phyloP scores from a whole-genome alignment of 2,797 vertebrate species.

The Tympanoctomys barrerae region DNA sequence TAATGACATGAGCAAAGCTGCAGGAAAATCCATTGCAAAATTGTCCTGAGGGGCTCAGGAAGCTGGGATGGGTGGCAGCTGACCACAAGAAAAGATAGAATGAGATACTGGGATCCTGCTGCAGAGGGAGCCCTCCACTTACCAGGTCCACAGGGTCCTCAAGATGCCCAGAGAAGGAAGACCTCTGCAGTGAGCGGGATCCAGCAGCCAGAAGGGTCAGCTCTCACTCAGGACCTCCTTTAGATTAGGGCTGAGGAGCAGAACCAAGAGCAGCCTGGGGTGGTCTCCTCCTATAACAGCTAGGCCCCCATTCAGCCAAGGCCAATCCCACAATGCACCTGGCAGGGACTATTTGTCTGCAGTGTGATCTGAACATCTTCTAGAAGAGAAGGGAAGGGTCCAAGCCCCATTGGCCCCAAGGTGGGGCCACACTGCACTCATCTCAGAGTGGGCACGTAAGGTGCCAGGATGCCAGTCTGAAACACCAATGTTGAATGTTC shows the following conservation, averaged over 20 bases:
- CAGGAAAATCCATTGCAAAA: neutral
- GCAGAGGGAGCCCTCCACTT: neutral
- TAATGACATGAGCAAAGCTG: neutral
- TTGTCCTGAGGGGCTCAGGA: neutral
- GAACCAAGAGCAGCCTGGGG: neutral
- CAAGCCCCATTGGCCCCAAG: neutral
- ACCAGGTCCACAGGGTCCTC: neutral
- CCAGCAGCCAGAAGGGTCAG: neutral
- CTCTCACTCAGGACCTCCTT: neutral
- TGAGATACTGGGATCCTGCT: neutral
- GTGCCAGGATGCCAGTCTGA: neutral
- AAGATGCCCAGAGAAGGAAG: neutral
- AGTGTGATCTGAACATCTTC: neutral
- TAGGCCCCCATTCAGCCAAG: fast-evolving
- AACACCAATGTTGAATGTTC: too few relatives aligned
- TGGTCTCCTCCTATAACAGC: neutral
- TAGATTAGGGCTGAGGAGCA: neutral
- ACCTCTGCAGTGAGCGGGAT: too few relatives aligned
- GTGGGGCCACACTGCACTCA: neutral
- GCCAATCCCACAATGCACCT: neutral
- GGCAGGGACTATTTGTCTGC: neutral
- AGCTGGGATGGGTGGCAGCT: too few relatives aligned
- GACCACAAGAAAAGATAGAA: neutral
- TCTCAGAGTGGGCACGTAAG: neutral
- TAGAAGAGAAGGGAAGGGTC: neutral